Evolutionary conservation across 2,888 invertebrate genomes (phyloP), one percentile per base, ranked within the genome.

Genomic region (Uloborus plumipes): DNA sequence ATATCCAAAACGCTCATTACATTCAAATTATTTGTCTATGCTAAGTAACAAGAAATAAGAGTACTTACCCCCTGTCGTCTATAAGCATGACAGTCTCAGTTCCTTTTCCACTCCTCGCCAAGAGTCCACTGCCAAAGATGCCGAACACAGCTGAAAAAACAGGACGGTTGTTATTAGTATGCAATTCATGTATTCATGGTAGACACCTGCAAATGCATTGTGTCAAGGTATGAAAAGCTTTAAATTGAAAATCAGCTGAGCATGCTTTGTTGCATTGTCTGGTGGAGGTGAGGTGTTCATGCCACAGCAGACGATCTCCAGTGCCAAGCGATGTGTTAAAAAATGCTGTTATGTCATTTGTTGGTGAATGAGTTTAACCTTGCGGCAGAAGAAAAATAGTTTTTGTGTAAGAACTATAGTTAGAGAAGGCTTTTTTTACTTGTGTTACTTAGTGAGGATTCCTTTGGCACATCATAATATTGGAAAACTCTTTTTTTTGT

Each of bases 71-170:
- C 66, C 73, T 69, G 53, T 86, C 86, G 66, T 86, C 86, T 31
- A 86, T 70, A 13, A 86, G 84, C 64, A 84, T 77, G 55, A 86
- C 82, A 18, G 85, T 86, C 65, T 86, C 86, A n/a, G 82, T 80
- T 14, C 84, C 85, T 22, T 84, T 80, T 16, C 86, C 86, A 58
- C 86, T 85, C 39, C 84, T 74, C 4, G 86, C 86, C 18, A 86
- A 66, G 15, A 86, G 67, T 53, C 77, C 81, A 47, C 84, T 85
- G 15, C 85, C 86, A 61, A 86, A 84, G 55, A 86, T 86, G 13
- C 86, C 86, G 65, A 84, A 86, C 31, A 85, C 85, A 66, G 69
- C 85, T 85, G 71, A 53, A 84, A 80, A 61, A 71, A 47, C 61
- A 20, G 18, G 4, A 4, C 15, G 51, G 49, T 66, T 73, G 73